Evolutionary conservation across 2,113 vertebrate species (phyloP).

Genomic region (Philantomba maxwellii): DNA sequence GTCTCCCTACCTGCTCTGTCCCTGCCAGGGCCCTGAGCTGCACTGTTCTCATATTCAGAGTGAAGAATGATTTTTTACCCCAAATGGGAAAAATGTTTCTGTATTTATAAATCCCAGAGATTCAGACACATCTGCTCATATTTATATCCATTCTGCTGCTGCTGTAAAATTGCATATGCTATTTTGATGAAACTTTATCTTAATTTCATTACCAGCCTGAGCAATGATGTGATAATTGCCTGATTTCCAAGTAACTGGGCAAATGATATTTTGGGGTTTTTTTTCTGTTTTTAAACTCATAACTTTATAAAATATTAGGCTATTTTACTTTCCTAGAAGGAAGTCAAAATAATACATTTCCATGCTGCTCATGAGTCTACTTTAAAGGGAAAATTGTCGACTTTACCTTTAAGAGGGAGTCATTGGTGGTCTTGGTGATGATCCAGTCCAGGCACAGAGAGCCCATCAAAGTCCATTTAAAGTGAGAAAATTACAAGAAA

Average conservation of each 20-base stretch:
- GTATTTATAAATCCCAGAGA: slow-evolving; percentile 60
- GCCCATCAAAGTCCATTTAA: not conserved
- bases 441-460: not conserved
- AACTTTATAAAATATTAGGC: slow-evolving; percentile 11
- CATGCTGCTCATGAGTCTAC: not conserved
- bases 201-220: slow-evolving; percentile 71
- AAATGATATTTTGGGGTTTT: not conserved
- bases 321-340: slow-evolving; percentile 3
- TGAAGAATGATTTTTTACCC: slow-evolving; percentile 9
- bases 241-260: slow-evolving; percentile 59
- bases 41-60: not conserved
- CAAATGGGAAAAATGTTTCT: slow-evolving; percentile 55
- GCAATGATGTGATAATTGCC: slow-evolving; percentile 59
- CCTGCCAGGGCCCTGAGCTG: not conserved
- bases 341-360: not conserved
- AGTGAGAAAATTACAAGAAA: not conserved
- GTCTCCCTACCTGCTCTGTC: not conserved
- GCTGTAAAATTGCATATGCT: slow-evolving; percentile 70
- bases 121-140: slow-evolving; percentile 66
- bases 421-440: not conserved
- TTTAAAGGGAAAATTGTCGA: not conserved
- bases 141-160: slow-evolving; percentile 57
- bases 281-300: slow-evolving; percentile 2
- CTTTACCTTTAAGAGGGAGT: not conserved
- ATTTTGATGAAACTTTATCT: slow-evolving; percentile 70